A percentile compares a stretch with the other conserved stretches of the same genome.
Evolutionary conservation across 2,113 vertebrate species (phyloP).

Genomic region (Cathartes aura): DNA sequence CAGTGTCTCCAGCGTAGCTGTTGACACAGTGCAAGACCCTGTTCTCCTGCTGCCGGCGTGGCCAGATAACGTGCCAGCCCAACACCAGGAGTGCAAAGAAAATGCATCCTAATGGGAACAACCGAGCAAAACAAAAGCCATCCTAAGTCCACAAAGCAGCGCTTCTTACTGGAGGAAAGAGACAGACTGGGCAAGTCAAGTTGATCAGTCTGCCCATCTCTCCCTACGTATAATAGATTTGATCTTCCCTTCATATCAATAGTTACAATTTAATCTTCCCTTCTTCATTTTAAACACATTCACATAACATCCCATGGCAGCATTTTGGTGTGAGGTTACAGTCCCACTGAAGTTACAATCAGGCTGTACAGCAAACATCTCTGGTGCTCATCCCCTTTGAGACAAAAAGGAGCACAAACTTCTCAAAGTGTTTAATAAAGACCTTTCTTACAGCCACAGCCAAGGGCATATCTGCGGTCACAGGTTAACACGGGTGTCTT

Average conservation of each 20-base stretch:
- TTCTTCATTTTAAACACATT: conserved; percentile 44
- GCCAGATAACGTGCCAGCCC: background rate
- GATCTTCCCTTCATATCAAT: conserved; percentile 35
- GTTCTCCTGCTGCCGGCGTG: background rate
- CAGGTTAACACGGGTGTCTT: background rate
- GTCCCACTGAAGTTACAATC: background rate
- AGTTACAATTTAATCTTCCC: conserved; percentile 1
- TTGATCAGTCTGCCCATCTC: background rate
- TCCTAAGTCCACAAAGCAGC: background rate
- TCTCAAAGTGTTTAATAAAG: background rate
- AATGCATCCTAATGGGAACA: conserved; percentile 22
- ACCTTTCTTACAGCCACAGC: background rate
- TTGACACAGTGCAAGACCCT: rapidly evolving
- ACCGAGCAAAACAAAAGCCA: background rate
- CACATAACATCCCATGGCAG: background rate
- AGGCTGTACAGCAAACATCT: background rate
- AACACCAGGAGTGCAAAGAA: background rate
- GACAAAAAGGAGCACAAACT: background rate
- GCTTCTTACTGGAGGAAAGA: background rate
- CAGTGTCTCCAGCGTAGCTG: background rate
- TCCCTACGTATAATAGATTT: background rate
- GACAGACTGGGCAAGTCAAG: background rate
- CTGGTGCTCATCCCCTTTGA: background rate
- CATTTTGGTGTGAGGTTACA: background rate
- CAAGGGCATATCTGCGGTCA: rapidly evolving